phyloP scores from a whole-genome alignment of 2,888 invertebrate genomes.

The Rotaria sp. region DNA sequence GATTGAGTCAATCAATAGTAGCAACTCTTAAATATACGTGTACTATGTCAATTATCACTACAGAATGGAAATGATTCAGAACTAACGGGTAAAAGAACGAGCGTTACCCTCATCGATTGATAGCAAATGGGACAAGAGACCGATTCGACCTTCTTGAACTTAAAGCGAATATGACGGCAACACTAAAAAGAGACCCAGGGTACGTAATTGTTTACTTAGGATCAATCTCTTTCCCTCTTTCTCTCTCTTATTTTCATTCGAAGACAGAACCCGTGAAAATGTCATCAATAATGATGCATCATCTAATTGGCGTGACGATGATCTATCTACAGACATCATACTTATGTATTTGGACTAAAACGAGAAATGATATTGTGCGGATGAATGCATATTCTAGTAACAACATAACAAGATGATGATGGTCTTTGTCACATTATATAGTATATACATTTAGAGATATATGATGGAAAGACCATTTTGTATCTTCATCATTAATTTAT shows the following conservation, averaged over 20 bases:
- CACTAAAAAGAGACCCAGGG: not conserved
- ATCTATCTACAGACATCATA: not conserved
- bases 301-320: constrained; percentile 4
- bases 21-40: not conserved
- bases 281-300: not conserved
- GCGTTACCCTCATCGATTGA: not conserved
- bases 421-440: not conserved
- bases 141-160: not conserved
- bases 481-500: not conserved
- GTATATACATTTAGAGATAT: not conserved
- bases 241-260: not conserved
- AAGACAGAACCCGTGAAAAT: not conserved
- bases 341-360: not conserved
- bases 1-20: constrained; percentile 4
- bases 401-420: not conserved
- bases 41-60: constrained; percentile 8
- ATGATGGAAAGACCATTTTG: not conserved
- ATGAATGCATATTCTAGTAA: not conserved
- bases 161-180: not conserved
- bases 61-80: not conserved
- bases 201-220: not conserved
- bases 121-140: not conserved
- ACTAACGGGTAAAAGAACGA: not conserved
- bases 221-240: not conserved
- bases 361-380: not conserved